Conservation (phyloP, 2,888 invertebrate genomes). For the Pegoplata infirma region DNA sequence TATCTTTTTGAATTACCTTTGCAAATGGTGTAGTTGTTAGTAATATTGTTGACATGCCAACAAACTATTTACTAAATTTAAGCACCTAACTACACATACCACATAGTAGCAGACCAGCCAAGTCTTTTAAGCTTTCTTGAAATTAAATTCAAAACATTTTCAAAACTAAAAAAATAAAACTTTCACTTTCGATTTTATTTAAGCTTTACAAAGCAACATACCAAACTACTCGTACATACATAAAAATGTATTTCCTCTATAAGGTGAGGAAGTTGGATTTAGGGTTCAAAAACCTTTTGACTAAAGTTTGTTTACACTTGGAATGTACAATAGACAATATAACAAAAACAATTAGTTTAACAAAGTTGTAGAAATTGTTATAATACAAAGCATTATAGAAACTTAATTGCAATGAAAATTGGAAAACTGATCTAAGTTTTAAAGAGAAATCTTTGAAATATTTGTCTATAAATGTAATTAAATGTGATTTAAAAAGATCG, state of each 20-base stretch:
- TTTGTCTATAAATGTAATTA: too few species aligned
- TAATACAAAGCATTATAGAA: too few species aligned
- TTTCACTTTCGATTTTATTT: constrained; percentile 57
- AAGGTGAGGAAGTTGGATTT: constrained; percentile 52
- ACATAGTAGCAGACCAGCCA: constrained; percentile 20
- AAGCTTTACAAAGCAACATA: constrained; percentile 37
- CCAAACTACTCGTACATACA: constrained; percentile 18
- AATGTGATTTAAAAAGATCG: too few species aligned
- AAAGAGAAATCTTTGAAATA: too few species aligned
- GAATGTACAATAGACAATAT: background rate
- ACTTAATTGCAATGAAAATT: too few species aligned
- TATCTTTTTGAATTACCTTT: too few species aligned
- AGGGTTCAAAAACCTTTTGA: constrained; percentile 59
- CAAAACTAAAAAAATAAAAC: too few species aligned
- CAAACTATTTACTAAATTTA: constrained; percentile 16
- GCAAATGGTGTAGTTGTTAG: too few species aligned
- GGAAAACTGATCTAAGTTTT: too few species aligned
- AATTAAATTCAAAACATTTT: constrained; percentile 41
- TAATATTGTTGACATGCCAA: constrained; percentile 53
- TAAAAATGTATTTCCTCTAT: constrained; percentile 45
- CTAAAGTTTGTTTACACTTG: constrained; percentile 60
- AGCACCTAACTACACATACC: background rate
- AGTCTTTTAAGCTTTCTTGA: constrained; percentile 32
- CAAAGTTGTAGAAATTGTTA: background rate
- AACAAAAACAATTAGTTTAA: background rate